Base-by-base conservation (phyloP, 2,113 vertebrate species). In the Lota lota region DNA sequence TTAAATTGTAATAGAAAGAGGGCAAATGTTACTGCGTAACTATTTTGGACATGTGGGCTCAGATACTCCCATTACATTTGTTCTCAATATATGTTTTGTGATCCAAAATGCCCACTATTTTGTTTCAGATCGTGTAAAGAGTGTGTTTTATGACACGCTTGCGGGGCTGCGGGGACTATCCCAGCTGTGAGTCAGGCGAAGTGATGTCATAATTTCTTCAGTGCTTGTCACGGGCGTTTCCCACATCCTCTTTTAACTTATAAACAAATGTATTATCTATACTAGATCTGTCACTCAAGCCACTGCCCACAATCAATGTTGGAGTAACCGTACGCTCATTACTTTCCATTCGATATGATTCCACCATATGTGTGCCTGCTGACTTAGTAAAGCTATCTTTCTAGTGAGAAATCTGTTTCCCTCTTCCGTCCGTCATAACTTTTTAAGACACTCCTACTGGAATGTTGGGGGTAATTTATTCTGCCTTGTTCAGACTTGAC, bases 401-500 rank as follows among this genome's bases (percentile, higher is more conserved):
- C 40, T 14, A 10, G 7, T 47, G 7, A 47, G 40, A 47, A 47
- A 47, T 47, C 3, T 24, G 15, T 77, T 74, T 74, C 68, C 78
- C 72, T 77, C 69, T 84, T 87, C 80, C 77, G 78, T 47, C 40
- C 12, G 40, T 47, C 73, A 68, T 83, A 77, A 82, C 66, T 74
- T 74, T 79, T 84, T 17, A 17, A 86, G 76, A 85, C 82, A 79
- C 84, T 84, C 80, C 83, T 83, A 47, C 51, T 75, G 85, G 89
- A 90, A 91, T 91, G 86, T 33, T 70, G 40, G 80, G 82, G 76
- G 73, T 80, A 78, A 22, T 83, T 68, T 76, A 65, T 65, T 20
- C 77, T 78, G 76, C 86, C 87, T 82, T 86, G 88, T 86, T 83
- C 85, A 83, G 88, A 90, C 88, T 81, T 90, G 86, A 85, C 68